Conservation (phyloP, 2,797 vertebrate species). For the Tragopan temminckii region DNA sequence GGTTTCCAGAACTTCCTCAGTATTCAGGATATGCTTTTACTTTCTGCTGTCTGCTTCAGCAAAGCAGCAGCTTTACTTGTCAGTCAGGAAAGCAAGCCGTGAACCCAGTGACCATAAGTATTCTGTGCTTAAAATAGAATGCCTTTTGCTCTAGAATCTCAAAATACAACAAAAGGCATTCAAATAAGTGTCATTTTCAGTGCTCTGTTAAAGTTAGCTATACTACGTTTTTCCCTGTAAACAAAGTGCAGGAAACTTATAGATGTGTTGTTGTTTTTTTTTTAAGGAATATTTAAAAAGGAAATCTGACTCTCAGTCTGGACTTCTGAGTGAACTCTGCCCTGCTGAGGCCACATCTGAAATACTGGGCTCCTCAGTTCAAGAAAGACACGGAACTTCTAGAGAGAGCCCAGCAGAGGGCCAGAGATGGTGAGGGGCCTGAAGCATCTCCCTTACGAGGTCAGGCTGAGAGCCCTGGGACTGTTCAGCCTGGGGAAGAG, state of each 20-base stretch:
- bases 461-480: too few relatives aligned
- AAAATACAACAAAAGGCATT: background rate
- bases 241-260: background rate
- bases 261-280: background rate
- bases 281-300: background rate
- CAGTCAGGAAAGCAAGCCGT: slow-evolving; percentile 38
- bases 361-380: too few relatives aligned
- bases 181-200: background rate
- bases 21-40: background rate
- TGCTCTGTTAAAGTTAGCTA: background rate
- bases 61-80: slow-evolving; percentile 60
- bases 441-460: too few relatives aligned
- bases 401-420: too few relatives aligned
- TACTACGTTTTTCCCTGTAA: background rate
- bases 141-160: slow-evolving; percentile 56
- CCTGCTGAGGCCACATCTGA: too few relatives aligned
- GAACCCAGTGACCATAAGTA: slow-evolving; percentile 16
- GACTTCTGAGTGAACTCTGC: background rate
- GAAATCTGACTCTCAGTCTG: background rate
- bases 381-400: too few relatives aligned
- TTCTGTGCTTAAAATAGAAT: slow-evolving; percentile 57
- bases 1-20: background rate
- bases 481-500: too few relatives aligned
- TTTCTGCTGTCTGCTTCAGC: background rate
- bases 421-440: too few relatives aligned